Base-by-base conservation (phyloP, 2,888 invertebrate species). In the Plemyria rubiginata region DNA sequence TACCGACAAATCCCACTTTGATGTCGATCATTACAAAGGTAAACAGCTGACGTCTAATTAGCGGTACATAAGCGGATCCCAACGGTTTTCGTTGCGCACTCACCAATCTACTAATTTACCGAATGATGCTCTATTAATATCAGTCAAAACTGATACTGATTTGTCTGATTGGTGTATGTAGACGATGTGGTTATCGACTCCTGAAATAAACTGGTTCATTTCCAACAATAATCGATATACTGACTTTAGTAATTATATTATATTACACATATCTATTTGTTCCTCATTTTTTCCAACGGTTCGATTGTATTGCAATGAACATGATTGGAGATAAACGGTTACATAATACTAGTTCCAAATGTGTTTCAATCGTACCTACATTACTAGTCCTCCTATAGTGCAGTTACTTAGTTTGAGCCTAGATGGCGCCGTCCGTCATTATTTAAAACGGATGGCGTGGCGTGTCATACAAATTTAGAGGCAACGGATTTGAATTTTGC, bases 41-140 rank as follows among this genome's bases (percentile, higher is more conserved):
- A 85, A 86, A 87, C 85, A 86, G 80, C 76, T 76, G 68, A 66
- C 76, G 71, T 74, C 85, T 88, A 89, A 90, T 90, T 90, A 87
- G 84, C 74, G 79, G 82, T 75, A 82, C 73, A 79, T 77, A 82
- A 84, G 80, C 80, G 80, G 83, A 83, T 83, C 80, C 73, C 73
- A 79, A 79, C 73, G 78, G 84, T 81, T 83, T 81, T 82, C 75
- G 75, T 77, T 80, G 76, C 77, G 75, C 75, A 74, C 72, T 70
- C 73, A 73, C 78, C 86, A 85, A 85, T 86, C 81, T 73, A 74
- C 80, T 83, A 84, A 85, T 84, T 81, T 78, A 80, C 69, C 79
- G 78, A 82, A 78, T 79, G 78, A 78, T 79, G 72, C 74, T 77
- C 78, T 80, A 82, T 83, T 84, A 82, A 86, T 85, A 82, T 80